A percentile compares a stretch with the other conserved stretches of the same genome.
phyloP scores from a whole-genome alignment of 2,888 invertebrate species.

The Steromphala cineraria region DNA sequence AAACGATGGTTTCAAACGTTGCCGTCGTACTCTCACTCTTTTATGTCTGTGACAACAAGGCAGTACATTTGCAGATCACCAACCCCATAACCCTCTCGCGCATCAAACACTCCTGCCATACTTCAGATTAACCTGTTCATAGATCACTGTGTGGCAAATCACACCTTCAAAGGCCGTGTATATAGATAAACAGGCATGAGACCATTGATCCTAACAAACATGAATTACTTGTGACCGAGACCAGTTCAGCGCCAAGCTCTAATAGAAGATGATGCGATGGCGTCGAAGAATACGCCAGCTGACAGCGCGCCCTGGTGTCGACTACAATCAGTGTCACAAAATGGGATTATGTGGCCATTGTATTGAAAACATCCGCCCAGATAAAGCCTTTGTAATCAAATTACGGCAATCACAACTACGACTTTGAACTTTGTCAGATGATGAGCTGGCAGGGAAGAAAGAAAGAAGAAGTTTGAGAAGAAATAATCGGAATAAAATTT shows the following conservation, averaged over 20 bases:
- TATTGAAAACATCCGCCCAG: not conserved
- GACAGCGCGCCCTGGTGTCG: not conserved
- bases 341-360: not conserved
- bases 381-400: not conserved
- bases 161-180: not conserved
- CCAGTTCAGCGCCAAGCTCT: not conserved
- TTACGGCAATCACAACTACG: not conserved
- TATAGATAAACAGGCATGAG: not conserved
- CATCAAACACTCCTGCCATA: too few species aligned
- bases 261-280: not conserved
- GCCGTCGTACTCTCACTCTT: too few species aligned
- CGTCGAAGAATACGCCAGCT: not conserved
- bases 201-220: not conserved
- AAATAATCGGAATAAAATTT: too few species aligned
- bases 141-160: not conserved
- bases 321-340: constrained; percentile 2
- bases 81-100: too few species aligned
- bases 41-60: too few species aligned
- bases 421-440: not conserved
- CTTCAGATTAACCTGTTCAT: not conserved
- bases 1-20: too few species aligned
- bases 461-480: too few species aligned
- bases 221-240: not conserved
- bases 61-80: too few species aligned
- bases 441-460: not conserved